Conservation (phyloP, 2,797 vertebrate species). For the Ambastaia sidthimunki region DNA sequence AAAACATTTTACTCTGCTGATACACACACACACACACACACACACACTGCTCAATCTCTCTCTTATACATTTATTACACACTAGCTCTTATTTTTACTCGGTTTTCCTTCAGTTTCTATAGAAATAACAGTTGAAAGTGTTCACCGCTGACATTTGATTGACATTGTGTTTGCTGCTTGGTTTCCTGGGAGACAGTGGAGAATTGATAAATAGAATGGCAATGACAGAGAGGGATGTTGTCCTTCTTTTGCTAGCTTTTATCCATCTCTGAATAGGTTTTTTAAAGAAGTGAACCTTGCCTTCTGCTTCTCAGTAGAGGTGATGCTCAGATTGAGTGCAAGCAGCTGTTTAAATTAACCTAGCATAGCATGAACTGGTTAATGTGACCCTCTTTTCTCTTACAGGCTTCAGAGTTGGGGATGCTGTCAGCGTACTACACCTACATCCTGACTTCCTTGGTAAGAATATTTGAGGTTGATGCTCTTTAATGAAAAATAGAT, state of each 20-base stretch:
- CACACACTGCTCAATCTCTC: neutral
- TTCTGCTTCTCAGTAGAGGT: conserved; percentile 6
- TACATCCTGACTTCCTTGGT: conserved; percentile 99
- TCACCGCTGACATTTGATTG: conserved; percentile 48
- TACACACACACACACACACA: neutral
- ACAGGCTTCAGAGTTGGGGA: conserved; percentile 95
- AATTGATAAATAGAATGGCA: conserved; percentile 48
- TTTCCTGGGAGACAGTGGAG: conserved; percentile 52
- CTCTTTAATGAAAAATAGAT: conserved; percentile 3
- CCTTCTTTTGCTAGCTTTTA: conserved; percentile 38
- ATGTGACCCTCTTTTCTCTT: conserved; percentile 38
- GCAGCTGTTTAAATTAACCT: conserved; percentile 27
- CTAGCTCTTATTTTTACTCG: conserved; percentile 10
- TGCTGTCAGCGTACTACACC: conserved; percentile 97
- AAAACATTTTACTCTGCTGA: neutral
- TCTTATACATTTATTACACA: conserved; percentile 9
- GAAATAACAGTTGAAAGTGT: conserved; percentile 44
- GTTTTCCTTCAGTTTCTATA: conserved; percentile 14
- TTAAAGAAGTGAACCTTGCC: conserved; percentile 16
- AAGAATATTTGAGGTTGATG: conserved; percentile 71
- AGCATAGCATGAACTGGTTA: conserved; percentile 30
- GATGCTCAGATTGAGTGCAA: neutral
- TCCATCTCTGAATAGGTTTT: conserved; percentile 28
- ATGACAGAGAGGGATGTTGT: conserved; percentile 22
- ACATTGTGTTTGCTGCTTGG: conserved; percentile 44